Base-by-base conservation (phyloP, 2,797 vertebrate genomes). In the Vultur gryphus region DNA sequence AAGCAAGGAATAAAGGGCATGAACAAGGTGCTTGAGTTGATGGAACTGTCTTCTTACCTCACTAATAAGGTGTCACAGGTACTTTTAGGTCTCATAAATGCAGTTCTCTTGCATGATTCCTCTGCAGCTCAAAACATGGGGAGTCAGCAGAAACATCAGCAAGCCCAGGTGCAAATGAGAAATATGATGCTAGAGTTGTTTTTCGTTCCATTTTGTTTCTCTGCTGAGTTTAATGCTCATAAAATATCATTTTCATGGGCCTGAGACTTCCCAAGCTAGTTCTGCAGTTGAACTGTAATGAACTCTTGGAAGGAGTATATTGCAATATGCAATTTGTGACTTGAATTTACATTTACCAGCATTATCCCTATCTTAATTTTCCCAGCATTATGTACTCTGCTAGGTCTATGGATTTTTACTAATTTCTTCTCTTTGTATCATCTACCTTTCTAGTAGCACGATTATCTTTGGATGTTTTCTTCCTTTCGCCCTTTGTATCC, bases 61-160 rank as follows among this genome's bases (percentile, higher is more conserved):
- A 39, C 84, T 97, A 96, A 97, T 80, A 95, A 97, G 95, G 77
- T 90, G 48, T 66, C 82, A 16, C 3, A 72, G 95, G 94, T 84
- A 69, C 83, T 85, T 61, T 85, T 54, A 89, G 49, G 54, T 55
- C 48, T 93, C 77, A 57, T 88, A 72, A 94, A 95, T 76, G 31
- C 61, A 64, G 23, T 85, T 64, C 71, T 96, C 49, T 85, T 61
- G 80, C 17, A 11, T 71, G 59, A 80, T 76, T 93, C 76, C 46
- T 90, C 51, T 94, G 55, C 64, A 87, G 55, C 92, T 95, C 59
- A 64, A 91, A 95, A 87, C 43, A 52, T 5, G 51, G n/a, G 65
- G 57, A 83, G 49, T 95, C 89, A 96, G 85, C 92, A 97, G 77
- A 95, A 96, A 82, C 52, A 57, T 39, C 62, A 62, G 23, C 43